Evolutionary conservation across 2,888 invertebrate species (phyloP), one percentile per base, ranked within the genome.

Genomic region (Biston betularia): DNA sequence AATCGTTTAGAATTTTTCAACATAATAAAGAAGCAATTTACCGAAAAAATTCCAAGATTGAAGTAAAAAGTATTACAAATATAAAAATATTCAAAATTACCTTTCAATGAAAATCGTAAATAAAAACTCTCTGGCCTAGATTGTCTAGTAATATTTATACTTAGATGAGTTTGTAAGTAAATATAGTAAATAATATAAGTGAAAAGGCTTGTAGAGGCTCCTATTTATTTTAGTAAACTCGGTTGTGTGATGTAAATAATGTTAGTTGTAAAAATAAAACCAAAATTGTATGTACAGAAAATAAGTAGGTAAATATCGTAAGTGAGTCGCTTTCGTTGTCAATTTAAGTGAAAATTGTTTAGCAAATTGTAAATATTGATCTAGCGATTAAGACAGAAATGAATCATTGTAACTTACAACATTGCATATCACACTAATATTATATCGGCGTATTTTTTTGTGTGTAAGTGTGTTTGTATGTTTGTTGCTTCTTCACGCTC

Each of bases 171-270:
- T 34, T 50, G 45, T 56, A 64, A 63, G 59, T 72, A 71, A 49
- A 54, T n/a, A 15, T 52, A 57, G 44, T 46, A 60, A 48, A 54
- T 68, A 15, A 54, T 38, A 69, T 46, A 67, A 73, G 68, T 75
- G 6, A 75, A 72, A 74, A 75, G 65, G 85, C 82, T 85, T 85
- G 77, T 81, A 87, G 81, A 69, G 67, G 76, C 76, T 80, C 75
- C 72, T 82, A 82, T 83, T 85, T 84, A 79, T 79, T 84, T 79
- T 72, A 72, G 76, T 69, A 80, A 86, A 85, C 76, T 87, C 78
- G 92, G 90, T 92, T 92, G 91, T 90, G 91, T 90, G 83, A 73
- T 90, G 90, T 91, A 91, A 84, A 90, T 89, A 89, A 69, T 72
- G 58, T 74, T 84, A 85, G 79, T 65, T 82, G 71, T 80, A 81